Evolutionary conservation across 1,140 invertebrate genomes (phyloP), one percentile per base, ranked within the genome.

Genomic region (Papilio polytes): DNA sequence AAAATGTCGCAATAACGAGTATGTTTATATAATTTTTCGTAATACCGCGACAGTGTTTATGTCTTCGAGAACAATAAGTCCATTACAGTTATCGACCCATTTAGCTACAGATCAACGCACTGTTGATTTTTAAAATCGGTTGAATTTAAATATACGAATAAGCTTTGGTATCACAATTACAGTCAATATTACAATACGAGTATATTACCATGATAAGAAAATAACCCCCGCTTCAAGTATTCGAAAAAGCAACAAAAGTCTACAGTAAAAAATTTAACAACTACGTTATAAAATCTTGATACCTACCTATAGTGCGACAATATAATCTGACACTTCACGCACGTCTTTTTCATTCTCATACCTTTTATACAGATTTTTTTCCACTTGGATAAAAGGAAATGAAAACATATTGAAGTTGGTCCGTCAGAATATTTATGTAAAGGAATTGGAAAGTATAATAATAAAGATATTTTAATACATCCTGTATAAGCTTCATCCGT

Each of bases 51-150:
- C 78, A 78, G 56, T 81, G 48, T 83, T 79, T 82, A 84, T 78
- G 79, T 36, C 66, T 80, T 84, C 78, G 26, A 82, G 73, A 88
- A 85, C 82, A 86, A 88, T 87, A 83, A 82, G 8, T 56, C 80
- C 59, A 84, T 88, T 89, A 87, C 80, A 79, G 80, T 80, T 89
- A 88, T 87, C 84, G 79, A 82, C 77, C 70, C 81, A 66, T 81
- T 76, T 81, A 81, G 83, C 74, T 82, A 84, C 81, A 81, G 86
- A 85, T 85, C 85, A 88, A 88, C 82, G 86, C 88, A 82, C 84
- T 80, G 74, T 74, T 88, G 83, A 81, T 79, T 85, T 86, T 84
- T 80, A 83, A 81, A 81, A 70, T 4, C 26, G 15, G 63, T 70
- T 70, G 63, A 31, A 70, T 70, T 70, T 73, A 22, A 44, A 73